Evolutionary conservation across 1,140 invertebrate genomes (phyloP).

Genomic region (Ostrea denselamellosa): DNA sequence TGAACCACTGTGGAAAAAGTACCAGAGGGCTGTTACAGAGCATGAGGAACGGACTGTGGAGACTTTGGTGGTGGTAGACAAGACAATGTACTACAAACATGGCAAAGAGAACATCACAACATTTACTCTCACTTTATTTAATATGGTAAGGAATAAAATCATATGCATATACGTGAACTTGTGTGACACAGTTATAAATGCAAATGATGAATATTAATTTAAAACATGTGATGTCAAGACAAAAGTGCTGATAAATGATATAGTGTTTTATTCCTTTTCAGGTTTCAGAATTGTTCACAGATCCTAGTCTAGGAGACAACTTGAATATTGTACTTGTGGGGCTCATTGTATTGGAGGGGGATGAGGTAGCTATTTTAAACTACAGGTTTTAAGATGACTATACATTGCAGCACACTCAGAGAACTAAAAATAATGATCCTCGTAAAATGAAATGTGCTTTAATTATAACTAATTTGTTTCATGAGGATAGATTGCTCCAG

Average conservation of each 20-base stretch:
- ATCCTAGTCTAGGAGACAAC: constrained; percentile 71
- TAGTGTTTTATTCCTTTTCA: constrained; percentile 41
- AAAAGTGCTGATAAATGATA: no score
- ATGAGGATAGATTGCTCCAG: not conserved
- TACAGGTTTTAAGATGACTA: not conserved
- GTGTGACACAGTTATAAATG: not conserved
- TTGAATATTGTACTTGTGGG: constrained; percentile 72
- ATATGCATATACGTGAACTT: no score
- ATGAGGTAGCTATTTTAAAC: constrained; percentile 69
- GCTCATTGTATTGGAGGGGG: constrained; percentile 72
- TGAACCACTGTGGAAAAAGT: not conserved
- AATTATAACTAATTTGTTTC: not conserved
- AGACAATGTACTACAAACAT: constrained; percentile 72
- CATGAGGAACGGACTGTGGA: constrained; percentile 68
- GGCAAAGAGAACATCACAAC: constrained; percentile 76
- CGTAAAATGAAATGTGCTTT: not conserved
- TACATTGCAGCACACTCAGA: not conserved
- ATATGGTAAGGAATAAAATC: constrained; percentile 70
- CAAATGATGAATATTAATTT: no score
- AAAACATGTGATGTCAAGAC: no score
- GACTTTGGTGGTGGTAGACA: constrained; percentile 72
- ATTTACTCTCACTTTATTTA: constrained; percentile 76
- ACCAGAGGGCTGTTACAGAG: constrained; percentile 35
- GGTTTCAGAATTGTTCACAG: constrained; percentile 74
- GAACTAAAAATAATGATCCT: not conserved